Conservation (phyloP, 2,888 invertebrate species). For the Drosophila fulvimacula region DNA sequence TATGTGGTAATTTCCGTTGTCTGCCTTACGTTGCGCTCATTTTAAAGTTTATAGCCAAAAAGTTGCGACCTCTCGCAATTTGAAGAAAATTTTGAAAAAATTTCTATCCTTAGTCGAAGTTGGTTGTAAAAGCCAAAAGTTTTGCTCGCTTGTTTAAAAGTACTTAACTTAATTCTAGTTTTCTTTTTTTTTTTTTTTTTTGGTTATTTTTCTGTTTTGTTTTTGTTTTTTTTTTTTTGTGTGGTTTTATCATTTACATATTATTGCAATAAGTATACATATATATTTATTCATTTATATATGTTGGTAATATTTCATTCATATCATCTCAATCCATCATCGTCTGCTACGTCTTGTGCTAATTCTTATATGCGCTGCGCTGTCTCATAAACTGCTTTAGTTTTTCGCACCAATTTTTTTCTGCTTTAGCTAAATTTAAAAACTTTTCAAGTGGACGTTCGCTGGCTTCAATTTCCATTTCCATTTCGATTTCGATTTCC, state of each 20-base stretch:
- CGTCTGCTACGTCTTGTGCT: not conserved
- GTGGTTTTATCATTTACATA: slow-evolving; percentile 70
- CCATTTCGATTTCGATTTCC: slow-evolving; percentile 23
- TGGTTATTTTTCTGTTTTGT: too few species aligned
- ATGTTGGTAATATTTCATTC: slow-evolving; percentile 42
- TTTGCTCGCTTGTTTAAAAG: slow-evolving; percentile 60
- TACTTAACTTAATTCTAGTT: slow-evolving; percentile 68
- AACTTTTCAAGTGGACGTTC: slow-evolving; percentile 69
- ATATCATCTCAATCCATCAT: slow-evolving; percentile 13
- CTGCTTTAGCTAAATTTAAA: slow-evolving; percentile 52
- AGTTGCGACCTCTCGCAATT: slow-evolving; percentile 38
- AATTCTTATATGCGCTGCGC: slow-evolving; percentile 13
- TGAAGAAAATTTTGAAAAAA: slow-evolving; percentile 73
- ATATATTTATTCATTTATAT: slow-evolving; percentile 11
- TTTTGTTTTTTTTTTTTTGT: slow-evolving; percentile 37
- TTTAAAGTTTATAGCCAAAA: slow-evolving; percentile 80
- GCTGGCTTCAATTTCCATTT: slow-evolving; percentile 32
- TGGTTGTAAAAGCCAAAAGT: slow-evolving; percentile 79
- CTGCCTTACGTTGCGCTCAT: slow-evolving; percentile 73
- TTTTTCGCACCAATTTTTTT: slow-evolving; percentile 18
- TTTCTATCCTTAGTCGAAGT: slow-evolving; percentile 72
- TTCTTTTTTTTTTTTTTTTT: slow-evolving; percentile 26
- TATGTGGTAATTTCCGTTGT: slow-evolving; percentile 74
- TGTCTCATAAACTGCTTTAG: slow-evolving; percentile 53
- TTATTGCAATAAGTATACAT: slow-evolving; percentile 69